Evolutionary conservation across 2,888 invertebrate species (phyloP).

Genomic region (Sacculina carcini): DNA sequence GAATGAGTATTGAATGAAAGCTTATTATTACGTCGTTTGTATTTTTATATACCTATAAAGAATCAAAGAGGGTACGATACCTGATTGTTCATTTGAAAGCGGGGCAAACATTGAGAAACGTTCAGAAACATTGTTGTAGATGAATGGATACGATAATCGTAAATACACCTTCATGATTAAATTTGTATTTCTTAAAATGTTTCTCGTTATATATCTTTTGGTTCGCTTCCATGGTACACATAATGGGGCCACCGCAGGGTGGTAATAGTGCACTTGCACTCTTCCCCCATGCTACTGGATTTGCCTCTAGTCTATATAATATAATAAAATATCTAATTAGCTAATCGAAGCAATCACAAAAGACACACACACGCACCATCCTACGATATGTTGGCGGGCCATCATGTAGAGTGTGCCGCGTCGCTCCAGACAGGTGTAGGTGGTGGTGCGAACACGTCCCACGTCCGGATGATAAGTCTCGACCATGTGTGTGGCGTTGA

Average conservation of each 20-base stretch:
- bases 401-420: slow-evolving; percentile 76
- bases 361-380: slow-evolving; percentile 37
- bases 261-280: no score
- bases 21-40: no score
- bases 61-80: neutral
- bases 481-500: slow-evolving; percentile 87
- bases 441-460: slow-evolving; percentile 50
- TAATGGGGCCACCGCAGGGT: no score
- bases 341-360: no score
- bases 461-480: slow-evolving; percentile 86
- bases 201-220: neutral
- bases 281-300: no score
- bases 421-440: slow-evolving; percentile 81
- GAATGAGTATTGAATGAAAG: no score
- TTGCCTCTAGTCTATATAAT: no score
- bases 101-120: no score
- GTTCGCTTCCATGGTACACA: no score
- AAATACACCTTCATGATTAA: neutral
- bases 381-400: slow-evolving; percentile 85
- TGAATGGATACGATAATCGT: neutral
- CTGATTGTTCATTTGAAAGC: no score
- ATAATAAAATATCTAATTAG: no score
- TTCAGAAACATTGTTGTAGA: neutral
- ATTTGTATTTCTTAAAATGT: neutral
- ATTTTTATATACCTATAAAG: no score